A percentile compares a stretch with the other conserved stretches of the same genome.
Evolutionary conservation across 2,888 invertebrate species (phyloP).

Genomic region (Yponomeuta plumbellus): DNA sequence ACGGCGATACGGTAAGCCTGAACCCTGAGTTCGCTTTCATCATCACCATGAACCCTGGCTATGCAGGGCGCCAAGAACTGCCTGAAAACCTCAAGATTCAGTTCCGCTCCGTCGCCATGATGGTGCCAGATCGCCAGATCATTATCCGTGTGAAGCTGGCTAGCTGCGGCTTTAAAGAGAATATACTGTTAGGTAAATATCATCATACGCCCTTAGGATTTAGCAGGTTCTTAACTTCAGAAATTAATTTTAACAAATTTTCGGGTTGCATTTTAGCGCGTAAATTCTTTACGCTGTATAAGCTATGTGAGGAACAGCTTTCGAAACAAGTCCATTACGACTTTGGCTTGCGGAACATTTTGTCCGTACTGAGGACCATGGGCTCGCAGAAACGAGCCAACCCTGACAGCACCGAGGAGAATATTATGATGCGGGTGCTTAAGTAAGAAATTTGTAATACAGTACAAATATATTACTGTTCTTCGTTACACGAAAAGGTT

Average conservation of each 20-base stretch:
- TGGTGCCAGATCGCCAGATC: constrained; percentile 95
- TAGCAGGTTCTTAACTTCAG: neutral
- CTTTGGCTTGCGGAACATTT: constrained; percentile 88
- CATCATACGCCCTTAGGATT: neutral
- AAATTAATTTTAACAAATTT: neutral
- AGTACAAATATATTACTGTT: neutral
- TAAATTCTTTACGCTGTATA: constrained; percentile 91
- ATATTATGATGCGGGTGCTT: constrained; percentile 92
- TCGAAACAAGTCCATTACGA: constrained; percentile 94
- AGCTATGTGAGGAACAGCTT: constrained; percentile 92
- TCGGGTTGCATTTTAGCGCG: constrained; percentile 55
- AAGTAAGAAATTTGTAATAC: constrained; percentile 41
- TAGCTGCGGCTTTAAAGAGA: constrained; percentile 92
- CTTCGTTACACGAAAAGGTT: neutral
- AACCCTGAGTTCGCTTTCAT: constrained; percentile 93
- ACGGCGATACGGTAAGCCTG: constrained; percentile 87
- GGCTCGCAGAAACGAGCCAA: constrained; percentile 87
- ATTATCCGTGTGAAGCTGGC: constrained; percentile 94
- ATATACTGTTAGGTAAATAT: constrained; percentile 77
- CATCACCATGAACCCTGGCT: constrained; percentile 94
- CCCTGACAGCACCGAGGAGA: constrained; percentile 90
- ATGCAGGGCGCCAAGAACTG: constrained; percentile 92
- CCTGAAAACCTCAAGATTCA: constrained; percentile 94
- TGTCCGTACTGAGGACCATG: constrained; percentile 87
- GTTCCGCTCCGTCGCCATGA: constrained; percentile 94